Percentiles rank a stretch among this genome's conserved stretches.
These are phyloP conservation scores for Conus canariensis DNA, from an alignment of 2,888 invertebrate species.

Conservation along the genomic window DNA sequence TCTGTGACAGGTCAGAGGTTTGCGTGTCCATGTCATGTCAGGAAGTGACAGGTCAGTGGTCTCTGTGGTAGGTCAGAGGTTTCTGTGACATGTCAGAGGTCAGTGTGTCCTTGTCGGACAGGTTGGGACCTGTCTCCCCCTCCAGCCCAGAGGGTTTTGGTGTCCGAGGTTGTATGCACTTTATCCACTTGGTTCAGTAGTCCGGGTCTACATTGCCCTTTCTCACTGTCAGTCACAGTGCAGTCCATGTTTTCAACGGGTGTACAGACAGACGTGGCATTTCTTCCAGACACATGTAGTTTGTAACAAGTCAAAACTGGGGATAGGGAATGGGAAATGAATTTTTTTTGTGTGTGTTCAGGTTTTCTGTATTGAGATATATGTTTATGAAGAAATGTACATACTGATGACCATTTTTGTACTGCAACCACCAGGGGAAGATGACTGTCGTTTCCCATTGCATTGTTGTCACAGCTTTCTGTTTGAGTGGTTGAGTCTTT, in stretches of 20 bases:
- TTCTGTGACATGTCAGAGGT: background rate
- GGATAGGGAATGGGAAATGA: too few relatives aligned
- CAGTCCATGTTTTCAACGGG: background rate
- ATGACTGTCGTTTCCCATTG: conserved; percentile 6
- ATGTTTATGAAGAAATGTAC: background rate
- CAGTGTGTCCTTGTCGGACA: background rate
- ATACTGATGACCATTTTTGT: conserved; percentile 19
- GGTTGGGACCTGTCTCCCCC: background rate
- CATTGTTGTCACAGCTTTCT: background rate
- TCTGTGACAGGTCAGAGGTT: too few relatives aligned
- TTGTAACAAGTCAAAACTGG: background rate
- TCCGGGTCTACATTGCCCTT: background rate
- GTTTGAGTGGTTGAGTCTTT: conserved; percentile 30
- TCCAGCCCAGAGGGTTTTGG: background rate
- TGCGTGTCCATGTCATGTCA: too few relatives aligned
- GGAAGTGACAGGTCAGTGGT: background rate
- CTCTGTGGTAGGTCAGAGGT: too few relatives aligned
- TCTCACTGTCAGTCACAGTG: background rate
- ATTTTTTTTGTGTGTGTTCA: background rate
- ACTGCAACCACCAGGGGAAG: background rate
- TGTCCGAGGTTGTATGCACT: background rate
- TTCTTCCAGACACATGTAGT: background rate
- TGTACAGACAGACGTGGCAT: background rate
- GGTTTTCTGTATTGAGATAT: background rate
- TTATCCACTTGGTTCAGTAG: too few relatives aligned